A percentile compares a stretch with the other conserved stretches of the same genome.
These are phyloP conservation scores for Heterodera schachtii DNA, from an alignment of 1,140 invertebrate genomes.

Conservation along the genomic window DNA sequence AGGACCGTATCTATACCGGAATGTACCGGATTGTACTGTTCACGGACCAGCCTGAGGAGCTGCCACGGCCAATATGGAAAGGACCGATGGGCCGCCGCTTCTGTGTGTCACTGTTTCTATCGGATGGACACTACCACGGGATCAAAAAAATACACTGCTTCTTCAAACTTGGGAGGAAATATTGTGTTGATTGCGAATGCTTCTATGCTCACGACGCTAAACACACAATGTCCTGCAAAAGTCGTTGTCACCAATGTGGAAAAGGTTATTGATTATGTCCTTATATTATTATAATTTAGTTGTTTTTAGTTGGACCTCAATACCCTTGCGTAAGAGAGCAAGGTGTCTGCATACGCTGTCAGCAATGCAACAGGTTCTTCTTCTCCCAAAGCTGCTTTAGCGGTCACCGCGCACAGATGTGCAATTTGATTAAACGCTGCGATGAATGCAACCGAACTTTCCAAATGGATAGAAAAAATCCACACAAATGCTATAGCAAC, in stretches of 20 bases:
- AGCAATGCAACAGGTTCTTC: background rate
- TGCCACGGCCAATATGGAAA: background rate
- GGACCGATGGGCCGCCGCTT: background rate
- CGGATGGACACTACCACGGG: background rate
- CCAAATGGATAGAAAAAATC: background rate
- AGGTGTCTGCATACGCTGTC: background rate
- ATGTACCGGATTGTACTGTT: conserved; percentile 2
- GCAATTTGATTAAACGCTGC: conserved; percentile 1
- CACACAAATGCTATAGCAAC: background rate
- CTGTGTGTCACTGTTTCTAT: background rate
- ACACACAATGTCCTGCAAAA: background rate
- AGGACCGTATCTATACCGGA: background rate
- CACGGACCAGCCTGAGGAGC: background rate
- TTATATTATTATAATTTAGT: background rate
- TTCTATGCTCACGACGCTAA: background rate
- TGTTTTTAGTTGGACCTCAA: background rate
- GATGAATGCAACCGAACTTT: background rate
- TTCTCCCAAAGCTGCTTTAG: background rate
- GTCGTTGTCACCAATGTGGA: background rate
- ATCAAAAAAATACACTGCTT: background rate
- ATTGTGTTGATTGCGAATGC: background rate
- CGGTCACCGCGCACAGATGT: background rate
- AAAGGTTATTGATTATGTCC: background rate
- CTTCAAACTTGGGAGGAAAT: no score
- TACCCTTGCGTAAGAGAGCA: background rate